Percentiles rank a stretch among this genome's conserved stretches.
phyloP scores from a whole-genome alignment of 2,113 vertebrate genomes.

The Anguilla rostrata region DNA sequence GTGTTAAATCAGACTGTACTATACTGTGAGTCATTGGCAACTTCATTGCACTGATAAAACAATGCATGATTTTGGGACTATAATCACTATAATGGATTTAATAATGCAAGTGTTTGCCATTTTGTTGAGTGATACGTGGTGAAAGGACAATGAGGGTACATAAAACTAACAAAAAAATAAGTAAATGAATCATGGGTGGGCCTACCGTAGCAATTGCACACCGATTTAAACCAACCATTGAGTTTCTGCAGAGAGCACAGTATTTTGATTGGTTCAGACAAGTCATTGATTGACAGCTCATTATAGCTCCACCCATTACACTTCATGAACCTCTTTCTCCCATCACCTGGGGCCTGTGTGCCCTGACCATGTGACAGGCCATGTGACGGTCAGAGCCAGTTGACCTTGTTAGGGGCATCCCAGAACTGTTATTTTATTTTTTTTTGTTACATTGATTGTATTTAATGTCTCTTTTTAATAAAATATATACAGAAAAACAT shows the following conservation, averaged over 20 bases:
- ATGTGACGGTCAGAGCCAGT: neutral
- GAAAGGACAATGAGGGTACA: too few species aligned
- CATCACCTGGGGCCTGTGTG: too few species aligned
- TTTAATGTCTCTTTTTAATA: neutral
- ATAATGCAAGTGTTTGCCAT: neutral
- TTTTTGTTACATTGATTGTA: neutral
- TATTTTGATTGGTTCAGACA: too few species aligned
- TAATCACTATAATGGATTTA: constrained; percentile 1
- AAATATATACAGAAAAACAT: neutral
- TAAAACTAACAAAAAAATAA: too few species aligned
- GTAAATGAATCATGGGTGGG: too few species aligned
- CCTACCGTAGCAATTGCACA: too few species aligned
- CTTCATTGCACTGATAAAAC: neutral
- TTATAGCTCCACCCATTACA: too few species aligned
- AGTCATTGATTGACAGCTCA: too few species aligned
- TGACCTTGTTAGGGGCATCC: neutral
- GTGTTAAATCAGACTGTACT: neutral
- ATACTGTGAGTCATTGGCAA: neutral
- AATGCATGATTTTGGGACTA: neutral
- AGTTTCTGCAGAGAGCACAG: too few species aligned
- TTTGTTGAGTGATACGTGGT: neutral
- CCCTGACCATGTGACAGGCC: neutral
- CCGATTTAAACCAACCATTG: too few species aligned
- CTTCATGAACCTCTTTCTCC: too few species aligned
- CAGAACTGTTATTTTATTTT: neutral